Evolutionary conservation across 2,888 invertebrate genomes (phyloP), one percentile per base, ranked within the genome.

Genomic region (Euclidia mi): DNA sequence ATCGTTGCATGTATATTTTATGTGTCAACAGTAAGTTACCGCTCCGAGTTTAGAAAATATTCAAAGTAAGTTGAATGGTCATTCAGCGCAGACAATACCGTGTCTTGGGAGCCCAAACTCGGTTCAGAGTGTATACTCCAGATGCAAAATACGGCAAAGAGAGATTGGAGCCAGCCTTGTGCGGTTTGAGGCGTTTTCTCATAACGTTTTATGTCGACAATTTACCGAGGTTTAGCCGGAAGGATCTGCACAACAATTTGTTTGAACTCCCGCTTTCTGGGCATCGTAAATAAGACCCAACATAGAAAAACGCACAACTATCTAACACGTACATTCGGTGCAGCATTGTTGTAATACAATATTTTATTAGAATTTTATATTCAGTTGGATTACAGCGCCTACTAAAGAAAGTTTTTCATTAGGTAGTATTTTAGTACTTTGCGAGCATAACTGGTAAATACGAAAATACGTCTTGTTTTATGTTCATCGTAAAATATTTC

Each of bases 141-240:
- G 73, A 86, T 88, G 81, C 80, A 85, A 87, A 89, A 83, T 84
- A 81, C 76, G 74, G 68, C 79, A 79, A 75, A 81, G 75, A 80
- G 82, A 83, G 81, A 82, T 84, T 79, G 79, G 80, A 78, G 76
- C 71, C 78, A 79, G 78, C 73, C 82, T 82, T 79, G 78, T 80
- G 83, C 75, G 80, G 81, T 82, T 76, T 82, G 81, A 84, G 83
- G 79, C 82, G 81, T 84, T 84, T 85, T 85, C 87, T 89, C 87
- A 85, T 88, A 88, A 87, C 84, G 79, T 85, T 89, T 89, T 90
- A 86, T 88, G 87, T 84, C 82, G 84, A 88, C 87, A 86, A 84
- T 89, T 87, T 87, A 84, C 88, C 78, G 78, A 79, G 84, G 78
- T 84, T 87, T 83, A 87, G 79, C 84, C 76, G 72, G 76, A 76